A percentile compares a stretch with the other conserved stretches of the same genome.
Conservation (phyloP, 2,888 invertebrate genomes). For the Meandrusa payeni region DNA sequence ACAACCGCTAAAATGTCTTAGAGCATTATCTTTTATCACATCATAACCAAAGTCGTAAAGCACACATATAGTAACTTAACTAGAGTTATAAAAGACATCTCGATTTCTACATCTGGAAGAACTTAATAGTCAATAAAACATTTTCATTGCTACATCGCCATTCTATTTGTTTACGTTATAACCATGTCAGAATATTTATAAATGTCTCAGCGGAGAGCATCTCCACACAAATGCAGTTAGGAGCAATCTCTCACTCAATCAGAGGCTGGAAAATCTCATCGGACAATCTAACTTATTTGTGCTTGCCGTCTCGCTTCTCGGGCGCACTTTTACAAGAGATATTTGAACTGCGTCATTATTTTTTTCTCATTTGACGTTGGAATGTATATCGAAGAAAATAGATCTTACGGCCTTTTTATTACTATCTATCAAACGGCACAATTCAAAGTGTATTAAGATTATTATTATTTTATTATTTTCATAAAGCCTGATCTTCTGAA, state of each 20-base stretch:
- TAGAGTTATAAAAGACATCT: slow-evolving; percentile 9
- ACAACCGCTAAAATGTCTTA: too few relatives aligned
- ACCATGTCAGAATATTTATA: slow-evolving; percentile 20
- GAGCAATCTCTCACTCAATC: slow-evolving; percentile 25
- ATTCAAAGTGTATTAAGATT: too few relatives aligned
- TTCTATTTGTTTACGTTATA: slow-evolving; percentile 16
- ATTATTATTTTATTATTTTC: too few relatives aligned
- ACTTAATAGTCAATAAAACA: slow-evolving; percentile 14
- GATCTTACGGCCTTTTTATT: too few relatives aligned
- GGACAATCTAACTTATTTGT: slow-evolving; percentile 24
- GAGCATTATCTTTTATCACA: slow-evolving; percentile 12
- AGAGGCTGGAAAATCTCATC: slow-evolving; percentile 22
- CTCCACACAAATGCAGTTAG: slow-evolving; percentile 24
- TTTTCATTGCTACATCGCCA: slow-evolving; percentile 7
- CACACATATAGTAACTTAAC: slow-evolving; percentile 2
- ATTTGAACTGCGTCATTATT: slow-evolving; percentile 2
- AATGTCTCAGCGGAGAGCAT: slow-evolving; percentile 17
- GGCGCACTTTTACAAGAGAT: slow-evolving; percentile 15
- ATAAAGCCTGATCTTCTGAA: too few relatives aligned
- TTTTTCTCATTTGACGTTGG: background rate
- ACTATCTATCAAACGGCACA: too few relatives aligned
- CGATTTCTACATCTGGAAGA: slow-evolving; percentile 4
- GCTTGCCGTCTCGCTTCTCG: slow-evolving; percentile 15
- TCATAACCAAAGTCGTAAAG: slow-evolving; percentile 3
- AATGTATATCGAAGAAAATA: background rate